Base-by-base conservation (phyloP, 1,140 invertebrate genomes). In the Drosophila willistoni region DNA sequence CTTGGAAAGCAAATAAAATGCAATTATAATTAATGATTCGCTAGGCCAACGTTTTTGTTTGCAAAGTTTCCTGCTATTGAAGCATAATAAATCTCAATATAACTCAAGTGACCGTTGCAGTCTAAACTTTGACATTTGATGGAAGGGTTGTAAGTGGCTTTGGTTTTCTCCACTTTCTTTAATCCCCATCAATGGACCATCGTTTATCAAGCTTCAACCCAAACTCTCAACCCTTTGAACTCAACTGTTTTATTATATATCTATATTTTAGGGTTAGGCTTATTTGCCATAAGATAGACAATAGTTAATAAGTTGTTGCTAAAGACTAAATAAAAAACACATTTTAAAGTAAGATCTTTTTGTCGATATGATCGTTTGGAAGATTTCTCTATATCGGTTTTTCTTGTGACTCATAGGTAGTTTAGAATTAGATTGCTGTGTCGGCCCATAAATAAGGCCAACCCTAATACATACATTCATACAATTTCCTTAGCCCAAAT, bases 91-190 rank as follows among this genome's bases (percentile, higher is more conserved):
- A 90, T 89, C 84, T 90, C 81, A 89, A 89, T 89, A 89, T 75
- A 90, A 79, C 81, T 84, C 77, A 84, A 81, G 85, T 90, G 84
- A 76, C 75, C 78, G 79, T 78, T 78, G 74, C 73, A 77, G 64
- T 74, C 78, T 73, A 71, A 89, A 69, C 85, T 90, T 83, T 89
- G 84, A 75, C 84, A 89, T 81, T 84, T 90, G 81, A 89, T 81
- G 77, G 81, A 89, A 84, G 67, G 85, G 76, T 78, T 89, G 83
- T 64, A 51, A 51, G 44, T 51, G 44, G 17, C 44, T 22, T 51
- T 51, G 44, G 17, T 51, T 57, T 34, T 17, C 9, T 33, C 9
- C 19, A 1, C n/a, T 29, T 36, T 36, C 34, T 54, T 62, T 6
- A 5, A 25, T 29, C 17, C 61, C 19, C 29, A 33, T 55, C 54